Evolutionary conservation across 2,888 invertebrate genomes (phyloP), one percentile per base, ranked within the genome.

Genomic region (Leptogaster cylindrica): DNA sequence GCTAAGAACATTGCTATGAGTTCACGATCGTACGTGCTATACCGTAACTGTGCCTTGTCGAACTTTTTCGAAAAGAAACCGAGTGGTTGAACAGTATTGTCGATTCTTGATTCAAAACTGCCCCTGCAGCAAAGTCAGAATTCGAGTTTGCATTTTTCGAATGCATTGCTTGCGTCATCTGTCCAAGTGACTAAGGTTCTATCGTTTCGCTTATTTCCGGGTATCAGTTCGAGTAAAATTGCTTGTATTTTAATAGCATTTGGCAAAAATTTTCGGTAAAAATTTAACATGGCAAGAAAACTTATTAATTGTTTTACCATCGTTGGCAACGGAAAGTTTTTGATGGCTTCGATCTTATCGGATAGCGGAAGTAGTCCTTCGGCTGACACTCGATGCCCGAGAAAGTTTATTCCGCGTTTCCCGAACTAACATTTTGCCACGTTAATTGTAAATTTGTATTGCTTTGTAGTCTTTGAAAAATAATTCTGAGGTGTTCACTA

Each of bases 11-110:
- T 76, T 0, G 77, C 78, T 2, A 79, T 70, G 0, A 81, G 73
- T 71, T 79, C 78, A 4, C 77, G 33, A 66, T 81, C 78, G 69
- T 78, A 79, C 18, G 74, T 75, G 10, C 76, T 74, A 41, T 79
- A 81, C 3, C 76, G 77, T 8, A 23, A 50, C 67, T 81, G 74
- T 0, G 76, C 65, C 0, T 72, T 63, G 25, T 66, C 72, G 1
- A 80, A 66, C 27, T 77, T 76, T 46, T 70, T 71, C 0, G 77
- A 78, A 66, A 76, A 79, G 67, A 78, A 80, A 1, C 74, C 75
- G 7, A 79, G 66, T 0, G 79, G 79, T 71, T 78, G 67, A 76
- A 76, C 77, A 1, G 58, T 8, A 7, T 68, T 51, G 3, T 69
- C 51, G 2, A 65, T 63, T 0, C 14, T 66, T 80, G 79, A 52